A percentile compares a stretch with the other conserved stretches of the same genome.
phyloP scores from a whole-genome alignment of 2,113 vertebrate genomes.

The Macrotus californicus region DNA sequence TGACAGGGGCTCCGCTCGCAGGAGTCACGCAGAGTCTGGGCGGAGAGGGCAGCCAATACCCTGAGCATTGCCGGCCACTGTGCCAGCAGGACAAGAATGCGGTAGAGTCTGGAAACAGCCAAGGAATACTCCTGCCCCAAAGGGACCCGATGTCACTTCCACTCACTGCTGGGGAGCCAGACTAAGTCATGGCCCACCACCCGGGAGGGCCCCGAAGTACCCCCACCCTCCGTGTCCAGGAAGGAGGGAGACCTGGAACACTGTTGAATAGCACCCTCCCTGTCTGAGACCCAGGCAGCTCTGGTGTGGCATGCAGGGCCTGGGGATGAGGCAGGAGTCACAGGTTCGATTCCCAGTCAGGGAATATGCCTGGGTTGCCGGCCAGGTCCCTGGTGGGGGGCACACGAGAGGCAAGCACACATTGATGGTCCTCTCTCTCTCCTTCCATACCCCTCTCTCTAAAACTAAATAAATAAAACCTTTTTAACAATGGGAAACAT shows the following conservation, averaged over 20 bases:
- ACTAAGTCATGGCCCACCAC: accelerated
- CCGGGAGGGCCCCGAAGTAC: not conserved
- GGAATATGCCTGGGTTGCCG: too few relatives aligned
- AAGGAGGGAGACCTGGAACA: not conserved
- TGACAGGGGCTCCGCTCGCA: not conserved
- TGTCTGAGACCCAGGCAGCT: not conserved
- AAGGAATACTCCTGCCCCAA: not conserved
- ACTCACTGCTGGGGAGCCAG: accelerated
- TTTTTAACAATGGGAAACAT: not conserved
- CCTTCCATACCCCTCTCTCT: too few relatives aligned
- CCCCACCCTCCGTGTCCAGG: not conserved
- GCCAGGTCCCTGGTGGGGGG: too few relatives aligned
- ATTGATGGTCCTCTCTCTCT: too few relatives aligned
- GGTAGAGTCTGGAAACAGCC: not conserved
- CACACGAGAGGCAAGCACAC: too few relatives aligned
- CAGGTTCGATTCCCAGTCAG: too few relatives aligned
- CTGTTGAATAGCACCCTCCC: too few relatives aligned
- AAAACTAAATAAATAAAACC: too few relatives aligned
- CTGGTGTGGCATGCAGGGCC: accelerated
- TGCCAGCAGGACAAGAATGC: accelerated
- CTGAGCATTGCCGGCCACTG: accelerated
- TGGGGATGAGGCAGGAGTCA: not conserved
- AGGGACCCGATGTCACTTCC: not conserved
- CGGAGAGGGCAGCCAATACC: accelerated
- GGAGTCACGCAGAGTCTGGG: not conserved